Evolutionary conservation across 2,113 vertebrate species (phyloP), one percentile per base, ranked within the genome.

Genomic region (Chloroceryle aenea): DNA sequence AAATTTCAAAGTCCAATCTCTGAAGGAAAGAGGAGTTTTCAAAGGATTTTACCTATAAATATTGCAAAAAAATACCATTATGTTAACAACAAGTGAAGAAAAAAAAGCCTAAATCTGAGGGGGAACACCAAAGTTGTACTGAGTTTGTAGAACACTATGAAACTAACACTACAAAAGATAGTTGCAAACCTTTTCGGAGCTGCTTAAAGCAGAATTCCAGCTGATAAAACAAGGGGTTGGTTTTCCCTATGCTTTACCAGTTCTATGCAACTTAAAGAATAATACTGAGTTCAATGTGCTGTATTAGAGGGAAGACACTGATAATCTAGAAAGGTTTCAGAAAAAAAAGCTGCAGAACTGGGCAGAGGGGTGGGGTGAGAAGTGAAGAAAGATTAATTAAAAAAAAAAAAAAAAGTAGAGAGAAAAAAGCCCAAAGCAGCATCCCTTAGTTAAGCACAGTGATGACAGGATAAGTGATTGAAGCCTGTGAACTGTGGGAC

Each of bases 301-400:
- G 2, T 0, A 0, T 73, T 68, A 38, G 19, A 58, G n/a, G 8
- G 29, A 47, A 82, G 34, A 45, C 47, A 47, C 5, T 64, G 62
- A 76, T 67, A 77, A 89, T 6, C 23, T 86, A 42, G 20, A 74
- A 80, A 34, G 7, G 3, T 58, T 88, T 88, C 75, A 84, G 47
- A 25, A 72, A 90, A 53, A 45, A 48, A 81, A 73, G 4, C 30
- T 69, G 9, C 2, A 4, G 71, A 72, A 75, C 17, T 27, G 34
- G 67, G 43, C 45, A 34, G 36, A 68, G 6, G 18, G 30, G 7
- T 50, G n/a, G 5, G 4, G 4, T 58, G 23, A 52, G 58, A 59
- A 63, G 40, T 19, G 52, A 69, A 59, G 14, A 48, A 58, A 40
- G 12, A 47, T 48, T 48, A 22, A 48, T 12, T 10, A 48, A 74